Evolutionary conservation across 2,797 vertebrate genomes (phyloP).

Genomic region (Antrozous pallidus): DNA sequence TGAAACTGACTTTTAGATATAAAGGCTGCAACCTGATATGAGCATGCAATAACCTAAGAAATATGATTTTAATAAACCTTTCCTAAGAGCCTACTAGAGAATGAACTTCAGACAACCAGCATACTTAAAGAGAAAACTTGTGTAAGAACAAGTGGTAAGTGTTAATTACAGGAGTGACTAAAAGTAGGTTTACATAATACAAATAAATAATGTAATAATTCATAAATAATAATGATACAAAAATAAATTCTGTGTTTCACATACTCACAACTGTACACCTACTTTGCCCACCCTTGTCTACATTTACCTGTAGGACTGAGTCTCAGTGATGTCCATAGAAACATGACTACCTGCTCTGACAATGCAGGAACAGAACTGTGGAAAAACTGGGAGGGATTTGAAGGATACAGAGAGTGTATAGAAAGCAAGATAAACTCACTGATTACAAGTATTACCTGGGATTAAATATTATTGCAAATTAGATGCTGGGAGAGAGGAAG

Average conservation of each 20-base stretch:
- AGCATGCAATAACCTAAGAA: not conserved
- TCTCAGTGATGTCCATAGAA: not conserved
- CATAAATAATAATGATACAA: not conserved
- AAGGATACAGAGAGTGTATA: not conserved
- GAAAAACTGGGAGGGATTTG: not conserved
- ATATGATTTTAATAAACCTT: not conserved
- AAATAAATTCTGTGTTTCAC: not conserved
- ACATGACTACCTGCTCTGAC: not conserved
- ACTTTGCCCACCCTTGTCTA: not conserved
- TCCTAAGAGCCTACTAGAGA: not conserved
- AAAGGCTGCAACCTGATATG: not conserved
- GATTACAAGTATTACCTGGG: not conserved
- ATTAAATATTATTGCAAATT: constrained; percentile 1
- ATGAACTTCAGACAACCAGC: not conserved
- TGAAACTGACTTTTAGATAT: not conserved
- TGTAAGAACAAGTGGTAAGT: not conserved
- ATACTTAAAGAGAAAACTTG: not conserved
- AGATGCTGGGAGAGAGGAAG: not conserved
- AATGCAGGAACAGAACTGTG: not conserved
- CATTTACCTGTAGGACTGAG: not conserved
- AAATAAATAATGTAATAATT: not conserved
- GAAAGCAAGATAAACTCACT: not conserved
- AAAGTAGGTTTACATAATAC: not conserved
- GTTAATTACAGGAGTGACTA: not conserved
- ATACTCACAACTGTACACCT: not conserved